Base-by-base conservation (phyloP, 1,140 invertebrate species). In the Lethrus apterus region DNA sequence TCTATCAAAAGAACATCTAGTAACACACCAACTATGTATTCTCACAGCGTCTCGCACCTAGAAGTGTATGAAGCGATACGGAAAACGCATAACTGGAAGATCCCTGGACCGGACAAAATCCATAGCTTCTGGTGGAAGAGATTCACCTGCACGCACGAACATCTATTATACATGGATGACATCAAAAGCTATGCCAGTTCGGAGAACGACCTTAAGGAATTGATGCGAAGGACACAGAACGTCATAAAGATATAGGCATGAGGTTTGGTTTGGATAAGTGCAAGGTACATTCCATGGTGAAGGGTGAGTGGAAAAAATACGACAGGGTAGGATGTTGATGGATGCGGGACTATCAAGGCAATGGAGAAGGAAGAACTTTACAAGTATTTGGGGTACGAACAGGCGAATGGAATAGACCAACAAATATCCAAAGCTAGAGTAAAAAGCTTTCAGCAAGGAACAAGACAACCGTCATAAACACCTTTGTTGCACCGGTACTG, bases 121-220 rank as follows among this genome's bases (percentile, higher is more conserved):
- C 42, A 42, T 10, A 44, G 32, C 29, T 44, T 10, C 10, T 44
- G 42, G 42, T 13, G 30, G 10, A 32, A 15, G 17, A 14, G 14
- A 11, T 32, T 44, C 19, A 9, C 10, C 4, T 10, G 1, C 13
- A 9, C n/a, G 4, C 42, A 44, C 17, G 36, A 14, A 24, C 11
- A 41, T 8, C 5, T 41, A n/a, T 40, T 41, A 8, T 52, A 52
- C 41, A 48, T 52, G 50, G 50, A 52, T 17, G 50, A 52, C 20
- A 13, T 52, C 7, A 49, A 52, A 29, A 18, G 44, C 9, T 48
- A 44, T 23, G 42, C 50, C 13, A 23, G 17, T 2, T 30, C 15
- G n/a, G 8, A 26, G 24, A 29, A 43, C 44, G 31, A 52, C 11
- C 41, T 52, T 15, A 14, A 36, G 13, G 30, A 31, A 4, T 13